These are phyloP conservation scores for Pseudochaenichthys georgianus DNA, from an alignment of 2,797 vertebrate species.

Conservation along the genomic window DNA sequence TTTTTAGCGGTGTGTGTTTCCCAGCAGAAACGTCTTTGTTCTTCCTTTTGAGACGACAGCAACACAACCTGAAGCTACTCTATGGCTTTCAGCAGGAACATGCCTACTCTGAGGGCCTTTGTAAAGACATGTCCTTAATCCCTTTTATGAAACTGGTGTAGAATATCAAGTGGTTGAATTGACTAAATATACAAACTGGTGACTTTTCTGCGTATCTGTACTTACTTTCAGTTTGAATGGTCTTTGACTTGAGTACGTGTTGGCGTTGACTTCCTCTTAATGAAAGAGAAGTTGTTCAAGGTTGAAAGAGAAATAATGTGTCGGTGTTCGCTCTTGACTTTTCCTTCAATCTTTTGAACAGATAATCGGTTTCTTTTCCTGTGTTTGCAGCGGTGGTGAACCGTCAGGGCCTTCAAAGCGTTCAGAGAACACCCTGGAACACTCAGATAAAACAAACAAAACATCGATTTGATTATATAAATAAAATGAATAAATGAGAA, in stretches of 20 bases:
- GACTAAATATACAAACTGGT: not conserved
- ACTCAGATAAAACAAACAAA: no score
- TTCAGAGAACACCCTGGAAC: no score
- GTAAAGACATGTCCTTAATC: not conserved
- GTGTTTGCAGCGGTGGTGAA: not conserved
- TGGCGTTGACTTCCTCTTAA: not conserved
- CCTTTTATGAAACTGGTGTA: not conserved
- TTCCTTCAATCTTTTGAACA: not conserved
- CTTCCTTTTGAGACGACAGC: not conserved
- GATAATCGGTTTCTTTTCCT: not conserved
- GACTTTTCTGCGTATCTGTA: no score
- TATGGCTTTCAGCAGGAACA: not conserved
- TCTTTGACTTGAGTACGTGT: not conserved
- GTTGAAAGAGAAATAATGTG: not conserved
- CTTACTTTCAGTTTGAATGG: no score
- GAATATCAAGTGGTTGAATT: not conserved
- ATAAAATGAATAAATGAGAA: no score
- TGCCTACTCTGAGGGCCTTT: not conserved
- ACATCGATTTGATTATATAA: no score
- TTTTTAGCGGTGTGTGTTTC: slow-evolving; percentile 6
- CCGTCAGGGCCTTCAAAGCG: no score
- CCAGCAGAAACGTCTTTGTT: not conserved
- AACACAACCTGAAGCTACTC: not conserved
- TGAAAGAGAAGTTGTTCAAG: not conserved
- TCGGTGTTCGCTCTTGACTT: not conserved